Base-by-base conservation (phyloP, 2,888 invertebrate genomes). In the Drosophila putrida region DNA sequence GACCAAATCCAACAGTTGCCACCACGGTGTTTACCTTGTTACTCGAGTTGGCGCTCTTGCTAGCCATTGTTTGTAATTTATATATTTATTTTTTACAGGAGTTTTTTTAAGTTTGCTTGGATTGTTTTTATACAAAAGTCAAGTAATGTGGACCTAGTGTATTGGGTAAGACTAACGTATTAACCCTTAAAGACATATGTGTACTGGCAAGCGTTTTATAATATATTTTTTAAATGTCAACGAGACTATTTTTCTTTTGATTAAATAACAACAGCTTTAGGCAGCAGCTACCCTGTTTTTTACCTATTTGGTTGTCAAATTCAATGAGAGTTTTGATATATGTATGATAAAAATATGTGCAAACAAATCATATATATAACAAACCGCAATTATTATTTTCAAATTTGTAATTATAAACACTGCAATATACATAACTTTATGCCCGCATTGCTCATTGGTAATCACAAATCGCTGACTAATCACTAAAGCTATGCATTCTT, bases 1-100 rank as follows among this genome's bases (percentile, higher is more conserved):
- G 96, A 89, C 98, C 98, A 92, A 97, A 97, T 92, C 99, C 98
- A 90, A 98, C 97, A 90, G 98, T 99, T 91, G 99, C 99, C 91
- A 99, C 97, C 91, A 99, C 99, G 88, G 98, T 98, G 92, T 98
- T 98, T 94, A 98, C 96, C 94, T 97, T 97, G 93, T 71, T 79
- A 63, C 31, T 58, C 6, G 39, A 6, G 10, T 9, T 55, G 5
- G 13, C n/a, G 38, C 8, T 60, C 60, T 72, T 83, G 35, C 57
- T 35, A 8, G 75, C 50, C 80, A 84, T 81, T 28, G 6, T 39
- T 13, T 41, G 28, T 13, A 27, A 6, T 47, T n/a, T 47, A 13
- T 10, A 31, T 43, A 3, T 3, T 11, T 11, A 31, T 31, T 15
- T 20, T 41, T 10, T 25, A 15, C 25, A 0, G 2, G 10, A 13